Base-by-base conservation (phyloP, 2,797 vertebrate species). In the Ambastaia sidthimunki region DNA sequence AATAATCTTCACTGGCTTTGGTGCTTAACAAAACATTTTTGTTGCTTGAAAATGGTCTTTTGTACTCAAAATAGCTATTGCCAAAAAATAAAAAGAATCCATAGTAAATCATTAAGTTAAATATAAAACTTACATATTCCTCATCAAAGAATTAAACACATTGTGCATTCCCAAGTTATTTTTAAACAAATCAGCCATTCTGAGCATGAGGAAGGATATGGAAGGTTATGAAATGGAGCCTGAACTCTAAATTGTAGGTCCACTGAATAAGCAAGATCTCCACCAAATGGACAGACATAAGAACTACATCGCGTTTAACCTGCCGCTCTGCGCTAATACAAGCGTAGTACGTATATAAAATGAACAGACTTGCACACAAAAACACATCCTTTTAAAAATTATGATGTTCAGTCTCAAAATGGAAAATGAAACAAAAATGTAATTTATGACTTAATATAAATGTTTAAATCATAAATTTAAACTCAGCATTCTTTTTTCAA, bases 271-370 rank as follows among this genome's bases (percentile, higher is more conserved):
- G 60, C 54, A 37, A 74, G 25, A 81, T 52, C 69, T 66, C 85
- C 87, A 73, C 47, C 86, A 16, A 65, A 37, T 84, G 80, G 78
- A 63, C 73, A 85, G 47, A 78, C 31, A n/a, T 12, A 16, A 50
- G 54, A 74, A 55, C 62, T 78, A 37, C 81, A 70, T 18, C 19
- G 25, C 52, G 34, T 54, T 62, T 48, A 48, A 65, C 57, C 3
- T 70, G 50, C 66, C 18, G 52, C 79, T 1, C 59, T 2, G 16
- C 18, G 50, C 50, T 50, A n/a, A n/a, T n/a, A 21, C 41, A 21
- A 13, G 16, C 48, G n/a, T 28, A 3, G 44, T 18, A 41, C n/a
- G 59, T 7, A 25, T 31, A 1, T 0, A 13, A 71, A 71, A 23
- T 18, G 34, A 23, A 59, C n/a, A 41, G 2, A 68, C 67, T 59